phyloP scores from a whole-genome alignment of 2,888 invertebrate genomes.

The Cryptosula pallasiana region DNA sequence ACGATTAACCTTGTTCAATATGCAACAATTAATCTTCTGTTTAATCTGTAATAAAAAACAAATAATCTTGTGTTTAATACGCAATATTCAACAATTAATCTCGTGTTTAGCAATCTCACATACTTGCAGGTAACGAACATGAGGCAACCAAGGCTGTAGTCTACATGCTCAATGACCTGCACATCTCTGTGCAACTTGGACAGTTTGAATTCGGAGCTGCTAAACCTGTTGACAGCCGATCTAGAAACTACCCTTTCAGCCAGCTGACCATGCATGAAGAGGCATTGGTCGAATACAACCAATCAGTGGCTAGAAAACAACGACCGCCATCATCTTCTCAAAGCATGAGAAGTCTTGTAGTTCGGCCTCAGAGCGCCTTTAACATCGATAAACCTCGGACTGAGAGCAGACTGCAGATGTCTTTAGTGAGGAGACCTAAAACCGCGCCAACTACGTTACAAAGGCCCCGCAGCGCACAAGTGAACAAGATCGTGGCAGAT shows the following conservation, averaged over 20 bases:
- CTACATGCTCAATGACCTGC: slow-evolving; percentile 35
- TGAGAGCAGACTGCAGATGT: background rate
- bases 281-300: slow-evolving; percentile 33
- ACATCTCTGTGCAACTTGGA: slow-evolving; percentile 35
- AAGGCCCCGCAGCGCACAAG: background rate
- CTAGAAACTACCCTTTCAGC: slow-evolving; percentile 35
- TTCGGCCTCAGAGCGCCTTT: background rate
- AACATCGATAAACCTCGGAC: background rate
- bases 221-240: slow-evolving; percentile 31
- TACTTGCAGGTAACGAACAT: slow-evolving; percentile 39
- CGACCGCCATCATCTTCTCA: background rate
- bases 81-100: too few relatives aligned
- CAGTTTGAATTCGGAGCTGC: slow-evolving; percentile 34
- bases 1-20: too few relatives aligned
- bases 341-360: background rate
- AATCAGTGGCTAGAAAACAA: background rate
- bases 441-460: background rate
- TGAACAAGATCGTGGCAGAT: background rate
- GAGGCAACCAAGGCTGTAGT: slow-evolving; percentile 34
- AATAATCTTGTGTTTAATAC: too few relatives aligned
- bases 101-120: too few relatives aligned
- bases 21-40: too few relatives aligned
- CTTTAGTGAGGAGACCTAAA: slow-evolving; percentile 19
- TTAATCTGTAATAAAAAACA: too few relatives aligned
- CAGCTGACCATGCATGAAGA: slow-evolving; percentile 37